These are phyloP conservation scores for Ooceraea biroi DNA, from an alignment of 1,140 invertebrate genomes.

Conservation along the genomic window DNA sequence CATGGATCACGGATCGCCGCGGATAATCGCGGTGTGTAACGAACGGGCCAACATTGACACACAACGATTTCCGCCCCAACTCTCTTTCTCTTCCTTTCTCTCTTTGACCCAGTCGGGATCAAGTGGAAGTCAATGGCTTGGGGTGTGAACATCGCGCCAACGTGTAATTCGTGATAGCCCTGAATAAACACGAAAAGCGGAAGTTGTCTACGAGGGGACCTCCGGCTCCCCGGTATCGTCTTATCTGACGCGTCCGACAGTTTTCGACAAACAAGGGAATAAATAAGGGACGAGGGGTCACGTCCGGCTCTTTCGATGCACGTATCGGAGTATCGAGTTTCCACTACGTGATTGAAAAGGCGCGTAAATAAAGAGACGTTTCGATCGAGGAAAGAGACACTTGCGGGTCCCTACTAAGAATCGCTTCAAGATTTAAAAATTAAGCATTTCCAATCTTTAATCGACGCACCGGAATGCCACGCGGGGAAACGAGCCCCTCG, in stretches of 20 bases:
- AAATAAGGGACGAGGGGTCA: constrained; percentile 18
- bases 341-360: neutral
- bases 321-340: neutral
- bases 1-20: constrained; percentile 68
- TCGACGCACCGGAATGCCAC: too few species aligned
- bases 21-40: constrained; percentile 71
- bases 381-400: neutral
- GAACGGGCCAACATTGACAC: constrained; percentile 71
- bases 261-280: constrained; percentile 28
- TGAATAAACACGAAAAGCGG: constrained; percentile 48
- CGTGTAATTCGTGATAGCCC: constrained; percentile 46
- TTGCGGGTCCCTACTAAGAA: too few species aligned
- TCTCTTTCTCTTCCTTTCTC: constrained; percentile 1
- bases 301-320: neutral
- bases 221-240: constrained; percentile 6
- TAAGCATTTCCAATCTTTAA: too few species aligned
- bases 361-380: neutral
- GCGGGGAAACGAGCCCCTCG: too few species aligned
- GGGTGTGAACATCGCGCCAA: constrained; percentile 45
- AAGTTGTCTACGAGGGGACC: constrained; percentile 22
- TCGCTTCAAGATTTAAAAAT: too few species aligned
- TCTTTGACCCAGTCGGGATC: constrained; percentile 24
- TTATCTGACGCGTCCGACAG: constrained; percentile 26
- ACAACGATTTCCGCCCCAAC: constrained; percentile 66
- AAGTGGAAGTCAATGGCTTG: constrained; percentile 57